Base-by-base conservation (phyloP, 2,888 invertebrate genomes). In the Cybosia mesomella region DNA sequence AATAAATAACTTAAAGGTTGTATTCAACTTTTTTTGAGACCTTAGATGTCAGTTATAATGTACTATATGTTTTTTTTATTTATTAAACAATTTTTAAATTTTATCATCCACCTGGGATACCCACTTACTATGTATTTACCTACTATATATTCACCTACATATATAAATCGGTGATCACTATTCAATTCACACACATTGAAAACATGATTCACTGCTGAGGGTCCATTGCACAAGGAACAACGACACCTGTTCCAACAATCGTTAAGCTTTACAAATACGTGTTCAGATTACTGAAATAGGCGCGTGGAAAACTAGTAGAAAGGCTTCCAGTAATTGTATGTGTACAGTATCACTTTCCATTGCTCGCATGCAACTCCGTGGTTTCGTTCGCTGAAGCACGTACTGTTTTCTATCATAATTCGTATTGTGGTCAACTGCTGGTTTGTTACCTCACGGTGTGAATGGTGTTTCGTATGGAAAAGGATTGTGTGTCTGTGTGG, bases 271-370 rank as follows among this genome's bases (percentile, higher is more conserved):
- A 36, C 24, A 10, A 24, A 69, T 53, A 79, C 75, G 72, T 79
- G 77, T 67, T 58, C 67, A 71, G 73, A 74, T 70, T 78, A 77
- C 77, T 67, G 68, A 68, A 66, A 73, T 76, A 60, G 61, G 28
- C 69, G 73, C 76, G 60, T 72, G 77, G 81, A 79, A 83, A 83
- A 79, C 82, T 76, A 71, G 72, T 85, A 84, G 82, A 83, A 84
- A 85, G 81, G 83, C 75, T 34, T 34, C 59, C 62, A 58, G 70
- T 82, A 79, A 81, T 82, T 78, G 79, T 77, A 77, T 71, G 68
- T 75, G 75, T 74, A 64, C 67, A 66, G 73, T 77, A 77, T 80
- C 81, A 84, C 83, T 85, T 85, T 85, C 85, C 83, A 77, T 75
- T 64, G 64, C 53, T 70, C 32, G 79, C 75, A 70, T 74, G 81